Evolutionary conservation across 1,140 invertebrate genomes (phyloP), one percentile per base, ranked within the genome.

Genomic region (Metaphire vulgaris): DNA sequence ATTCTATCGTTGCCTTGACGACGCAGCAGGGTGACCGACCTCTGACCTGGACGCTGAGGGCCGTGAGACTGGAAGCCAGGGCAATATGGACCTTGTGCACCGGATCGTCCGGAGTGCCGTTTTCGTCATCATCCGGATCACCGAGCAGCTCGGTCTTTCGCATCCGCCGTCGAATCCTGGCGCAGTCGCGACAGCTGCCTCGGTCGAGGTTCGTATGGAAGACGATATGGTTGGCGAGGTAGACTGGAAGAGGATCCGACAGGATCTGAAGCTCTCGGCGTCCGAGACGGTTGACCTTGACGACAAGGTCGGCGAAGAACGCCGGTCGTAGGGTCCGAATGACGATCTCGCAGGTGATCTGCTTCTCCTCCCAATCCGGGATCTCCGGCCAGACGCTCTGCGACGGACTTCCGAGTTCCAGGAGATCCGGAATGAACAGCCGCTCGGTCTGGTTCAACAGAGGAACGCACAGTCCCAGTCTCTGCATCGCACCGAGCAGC

Each of bases 311-410:
- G n/a, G n/a, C n/a, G n/a, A n/a, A n/a, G n/a, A n/a, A n/a, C n/a
- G n/a, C n/a, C n/a, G n/a, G n/a, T n/a, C n/a, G n/a, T n/a, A n/a
- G n/a, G n/a, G n/a, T n/a, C n/a, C n/a, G n/a, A n/a, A n/a, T n/a
- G n/a, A n/a, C 33, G 29, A 77, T 66, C 64, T 77, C 76, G 68
- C 76, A 77, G 2, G 76, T 77, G 15, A 77, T 76, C 64, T 77
- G 76, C 69, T 75, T 77, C 64, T 77, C 76, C 29, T 77, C 76
- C 34, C 64, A 74, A 28, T 74, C 72, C 12, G 76, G 76, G 14
- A 75, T 26, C 32, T 69, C 72, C n/a, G 72, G 72, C 76, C 76
- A 77, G 2, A 77, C 71, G 21, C 68, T 56, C 6, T 56, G 66
- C n/a, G 34, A 34, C 6, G 76, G 76, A 34, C 41, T 30, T 26